Base-by-base conservation (phyloP, 1,140 invertebrate genomes). In the Bombyx mori region DNA sequence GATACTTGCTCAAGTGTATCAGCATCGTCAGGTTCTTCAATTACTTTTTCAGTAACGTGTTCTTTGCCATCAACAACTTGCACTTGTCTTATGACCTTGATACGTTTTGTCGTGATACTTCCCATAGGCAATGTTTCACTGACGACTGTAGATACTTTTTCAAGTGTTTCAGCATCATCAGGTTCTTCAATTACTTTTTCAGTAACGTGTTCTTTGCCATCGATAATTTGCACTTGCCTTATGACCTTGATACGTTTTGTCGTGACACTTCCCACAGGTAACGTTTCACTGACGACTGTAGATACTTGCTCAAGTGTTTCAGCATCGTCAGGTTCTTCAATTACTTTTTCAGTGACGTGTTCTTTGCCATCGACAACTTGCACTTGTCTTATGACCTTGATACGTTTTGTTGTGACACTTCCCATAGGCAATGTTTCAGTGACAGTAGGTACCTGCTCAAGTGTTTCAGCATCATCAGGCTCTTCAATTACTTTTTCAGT, bases 351-450 rank as follows among this genome's bases (percentile, higher is more conserved):
- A 1, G 90, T 91, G 0, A 92, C 89, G 58, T 91, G 89, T 79
- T 94, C 92, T 85, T 95, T 93, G 0, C 94, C 95, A 81, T 96
- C 92, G 49, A 96, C 91, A 6, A 95, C 92, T 0, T 92, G 91
- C 7, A 94, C 90, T 68, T 92, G 92, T 66, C 93, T 90, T 42
- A 95, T 93, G 18, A 92, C 91, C 62, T 88, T 91, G 18, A 93
- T 90, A 50, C 89, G 90, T 64, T 90, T 90, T 47, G 90, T 93
- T 84, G 89, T 75, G 6, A 74, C 48, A 10, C 71, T 74, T 69
- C 76, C 71, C 35, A 76, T 66, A 75, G 81, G 71, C 22, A 77
- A 49, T 46, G 61, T 71, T 52, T 73, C 67, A 51, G 61, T 68
- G 6, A 75, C 42, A 58, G 63, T 68, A 12, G 72, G 68, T 58